Conservation (phyloP, 2,113 vertebrate species). For the Heterotis niloticus region DNA sequence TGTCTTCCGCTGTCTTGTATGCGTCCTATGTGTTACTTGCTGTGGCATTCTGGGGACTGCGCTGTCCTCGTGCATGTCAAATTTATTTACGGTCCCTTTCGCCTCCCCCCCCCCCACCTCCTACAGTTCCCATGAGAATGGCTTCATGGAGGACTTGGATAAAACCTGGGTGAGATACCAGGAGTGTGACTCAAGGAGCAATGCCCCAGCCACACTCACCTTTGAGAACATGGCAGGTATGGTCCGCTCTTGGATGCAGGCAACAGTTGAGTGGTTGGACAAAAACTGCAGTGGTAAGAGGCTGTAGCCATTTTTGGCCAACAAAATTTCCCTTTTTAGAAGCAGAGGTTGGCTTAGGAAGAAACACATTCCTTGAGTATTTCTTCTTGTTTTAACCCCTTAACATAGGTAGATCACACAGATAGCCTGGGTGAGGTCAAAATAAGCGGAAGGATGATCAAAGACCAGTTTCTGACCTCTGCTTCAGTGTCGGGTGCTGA, state of each 20-base stretch:
- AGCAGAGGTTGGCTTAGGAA: constrained; percentile 41
- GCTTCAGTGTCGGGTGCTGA: background rate
- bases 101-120: constrained; percentile 47
- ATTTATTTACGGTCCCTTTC: constrained; percentile 55
- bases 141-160: constrained; percentile 98
- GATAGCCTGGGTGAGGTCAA: background rate
- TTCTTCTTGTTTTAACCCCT: too few species aligned
- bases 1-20: constrained; percentile 19
- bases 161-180: constrained; percentile 98
- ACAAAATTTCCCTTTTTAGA: constrained; percentile 57
- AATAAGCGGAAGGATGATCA: background rate
- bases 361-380: too few species aligned
- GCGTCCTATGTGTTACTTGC: background rate
- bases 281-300: constrained; percentile 74
- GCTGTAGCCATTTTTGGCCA: constrained; percentile 72
- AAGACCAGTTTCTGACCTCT: background rate
- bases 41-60: constrained; percentile 47
- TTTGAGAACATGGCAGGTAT: constrained; percentile 98
- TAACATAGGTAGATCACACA: background rate
- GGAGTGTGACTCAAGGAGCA: constrained; percentile 96
- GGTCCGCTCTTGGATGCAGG: constrained; percentile 49
- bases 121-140: constrained; percentile 85
- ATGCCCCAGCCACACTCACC: constrained; percentile 94
- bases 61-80: constrained; percentile 24
- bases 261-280: constrained; percentile 64